Evolutionary conservation across 2,888 invertebrate genomes (phyloP), one percentile per base, ranked within the genome.

Genomic region (Leptogaster cylindrica): DNA sequence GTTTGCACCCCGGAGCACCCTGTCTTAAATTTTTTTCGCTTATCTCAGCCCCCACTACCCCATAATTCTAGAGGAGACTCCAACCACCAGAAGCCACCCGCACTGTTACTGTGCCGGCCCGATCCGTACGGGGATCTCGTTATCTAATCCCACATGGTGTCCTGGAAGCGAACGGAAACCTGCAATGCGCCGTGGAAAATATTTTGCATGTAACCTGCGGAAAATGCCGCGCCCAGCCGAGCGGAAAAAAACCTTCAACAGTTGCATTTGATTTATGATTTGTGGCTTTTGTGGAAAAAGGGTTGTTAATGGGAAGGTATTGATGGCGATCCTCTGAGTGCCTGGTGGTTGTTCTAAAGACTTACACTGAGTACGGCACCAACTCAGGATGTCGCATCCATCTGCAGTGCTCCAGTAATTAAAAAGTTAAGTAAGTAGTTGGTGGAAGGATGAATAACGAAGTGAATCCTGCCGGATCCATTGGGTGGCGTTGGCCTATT

Each of bases 211-310:
- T 63, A 63, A 46, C 44, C 18, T 10, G 31, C 10, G 28, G 6
- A 63, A 44, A 63, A 63, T 46, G 25, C 28, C 31, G 44, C 63
- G 46, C n/a, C 63, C 44, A 63, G 16, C 28, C 46, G n/a, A 28
- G 18, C 14, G 31, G 31, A 63, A 44, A 63, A 63, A 46, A 44
- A 31, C 44, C 46, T 63, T 63, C 44, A 63, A 44, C 63, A 63
- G 63, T 63, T 63, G 63, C 63, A 63, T 63, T 63, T 63, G 63
- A 63, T 63, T 63, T 63, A 63, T 63, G 63, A 63, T 46, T 63
- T 44, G 44, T 12, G 36, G 55, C 36, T 31, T 31, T 33, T 20
- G 46, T 23, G 25, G 46, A 10, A 10, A 31, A 31, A 33, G 28
- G 18, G 14, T 16, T 2, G 28, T n/a, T n/a, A n/a, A n/a, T n/a